Evolutionary conservation across 2,888 invertebrate genomes (phyloP), one percentile per base, ranked within the genome.

Genomic region (Ectemnius cavifrons): DNA sequence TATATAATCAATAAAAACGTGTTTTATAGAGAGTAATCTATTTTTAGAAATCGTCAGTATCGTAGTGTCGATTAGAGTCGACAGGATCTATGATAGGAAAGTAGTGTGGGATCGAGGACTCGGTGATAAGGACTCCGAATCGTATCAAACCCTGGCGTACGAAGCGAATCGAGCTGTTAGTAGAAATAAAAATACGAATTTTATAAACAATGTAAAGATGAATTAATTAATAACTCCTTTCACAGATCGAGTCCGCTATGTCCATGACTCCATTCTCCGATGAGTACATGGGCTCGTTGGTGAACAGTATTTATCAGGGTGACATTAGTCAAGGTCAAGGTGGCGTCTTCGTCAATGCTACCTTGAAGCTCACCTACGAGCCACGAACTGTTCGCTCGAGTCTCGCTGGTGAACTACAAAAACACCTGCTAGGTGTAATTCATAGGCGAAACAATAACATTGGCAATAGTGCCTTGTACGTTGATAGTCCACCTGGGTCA

Each of bases 251-350:
- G 90, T 97, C 97, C 0, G 96, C 97, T 0, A 96, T 98, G 94
- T 96, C 96, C 0, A 97, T 97, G 96, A 97, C 97, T 0, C 96
- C 97, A 0, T 96, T 97, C 87, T 96, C 97, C 0, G 96, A 96
- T 85, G 96, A 96, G 84, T 97, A 97, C 89, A 94, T 97, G 89
- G 95, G 95, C 57, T 94, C 96, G 0, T 93, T 94, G 67, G 94
- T 98, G 0, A 97, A 97, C 89, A 94, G 94, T 14, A 94, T 97
- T 8, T 96, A 96, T 87, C 92, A 94, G 13, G 95, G 95, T 0
- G 95, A 96, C 75, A 92, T 94, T 13, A 92, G 93, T 63, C 92
- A 93, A 79, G 93, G 94, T 0, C 93, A 94, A 76, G 94, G 93
- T 13, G 96, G 96, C 0, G 95, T 97, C 16, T 97, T 95, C 84